Evolutionary conservation across 2,797 vertebrate species (phyloP).

Genomic region (Crocidura indochinensis): DNA sequence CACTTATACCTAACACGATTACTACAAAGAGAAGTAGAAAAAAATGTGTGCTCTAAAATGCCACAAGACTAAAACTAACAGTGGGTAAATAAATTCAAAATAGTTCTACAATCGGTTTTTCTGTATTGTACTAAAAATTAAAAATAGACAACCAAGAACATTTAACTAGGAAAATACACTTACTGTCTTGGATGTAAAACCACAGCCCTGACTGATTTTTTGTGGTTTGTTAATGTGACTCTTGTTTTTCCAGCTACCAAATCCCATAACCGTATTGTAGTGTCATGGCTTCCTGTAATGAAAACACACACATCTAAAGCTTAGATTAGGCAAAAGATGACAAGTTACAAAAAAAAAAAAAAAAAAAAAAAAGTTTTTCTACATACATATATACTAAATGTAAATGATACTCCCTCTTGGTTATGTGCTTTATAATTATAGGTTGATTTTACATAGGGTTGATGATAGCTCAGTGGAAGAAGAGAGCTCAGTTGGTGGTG

Average conservation of each 20-base stretch:
- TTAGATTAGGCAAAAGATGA: background rate
- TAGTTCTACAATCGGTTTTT: background rate
- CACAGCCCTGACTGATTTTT: slow-evolving; percentile 97
- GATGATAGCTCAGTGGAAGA: background rate
- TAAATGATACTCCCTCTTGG: background rate
- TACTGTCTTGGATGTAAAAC: slow-evolving; percentile 97
- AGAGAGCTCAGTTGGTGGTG: no score
- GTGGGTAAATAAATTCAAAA: background rate
- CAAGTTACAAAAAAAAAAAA: no score
- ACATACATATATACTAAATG: background rate
- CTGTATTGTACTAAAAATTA: background rate
- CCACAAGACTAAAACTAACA: background rate
- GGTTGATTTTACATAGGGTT: slow-evolving; percentile 29
- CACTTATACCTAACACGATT: background rate
- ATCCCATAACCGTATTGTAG: slow-evolving; percentile 98
- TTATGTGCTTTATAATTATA: slow-evolving; percentile 46
- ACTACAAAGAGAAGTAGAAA: slow-evolving; percentile 3
- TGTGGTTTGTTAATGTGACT: slow-evolving; percentile 99
- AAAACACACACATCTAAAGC: background rate
- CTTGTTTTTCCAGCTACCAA: slow-evolving; percentile 98
- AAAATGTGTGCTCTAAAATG: background rate
- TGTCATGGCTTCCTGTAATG: slow-evolving; percentile 96
- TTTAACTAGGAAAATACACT: slow-evolving; percentile 84
- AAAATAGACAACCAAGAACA: no score
- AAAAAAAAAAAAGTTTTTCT: no score